Evolutionary conservation across 1,140 invertebrate species (phyloP).

Genomic region (Myzus persicae): DNA sequence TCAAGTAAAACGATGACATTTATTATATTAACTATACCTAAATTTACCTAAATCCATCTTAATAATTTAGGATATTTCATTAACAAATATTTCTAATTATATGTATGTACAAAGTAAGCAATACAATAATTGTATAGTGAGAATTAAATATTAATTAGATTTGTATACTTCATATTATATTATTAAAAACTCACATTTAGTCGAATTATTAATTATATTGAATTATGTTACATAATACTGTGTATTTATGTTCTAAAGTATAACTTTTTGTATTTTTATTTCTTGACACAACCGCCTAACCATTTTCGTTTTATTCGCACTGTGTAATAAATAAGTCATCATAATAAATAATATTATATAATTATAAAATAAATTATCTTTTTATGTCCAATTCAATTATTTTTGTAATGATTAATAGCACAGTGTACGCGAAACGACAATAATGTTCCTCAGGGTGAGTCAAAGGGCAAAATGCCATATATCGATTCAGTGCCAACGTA

Average conservation of each 20-base stretch:
- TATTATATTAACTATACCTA: no score
- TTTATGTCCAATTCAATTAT: neutral
- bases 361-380: neutral
- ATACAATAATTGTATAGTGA: neutral
- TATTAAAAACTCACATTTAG: neutral
- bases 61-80: neutral
- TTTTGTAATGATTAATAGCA: neutral
- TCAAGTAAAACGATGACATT: neutral
- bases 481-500: neutral
- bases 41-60: neutral
- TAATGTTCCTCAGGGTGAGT: neutral
- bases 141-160: neutral
- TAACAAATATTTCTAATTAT: neutral
- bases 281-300: neutral
- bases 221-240: neutral
- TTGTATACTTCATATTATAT: neutral
- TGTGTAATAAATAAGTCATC: neutral
- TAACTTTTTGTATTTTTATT: neutral
- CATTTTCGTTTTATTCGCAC: neutral
- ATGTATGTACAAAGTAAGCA: neutral
- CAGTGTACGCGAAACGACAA: neutral
- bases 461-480: constrained; percentile 40
- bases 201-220: neutral
- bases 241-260: neutral
- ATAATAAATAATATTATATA: neutral